Evolutionary conservation across 2,113 vertebrate genomes (phyloP), one percentile per base, ranked within the genome.

Genomic region (Probosciger aterrimus): DNA sequence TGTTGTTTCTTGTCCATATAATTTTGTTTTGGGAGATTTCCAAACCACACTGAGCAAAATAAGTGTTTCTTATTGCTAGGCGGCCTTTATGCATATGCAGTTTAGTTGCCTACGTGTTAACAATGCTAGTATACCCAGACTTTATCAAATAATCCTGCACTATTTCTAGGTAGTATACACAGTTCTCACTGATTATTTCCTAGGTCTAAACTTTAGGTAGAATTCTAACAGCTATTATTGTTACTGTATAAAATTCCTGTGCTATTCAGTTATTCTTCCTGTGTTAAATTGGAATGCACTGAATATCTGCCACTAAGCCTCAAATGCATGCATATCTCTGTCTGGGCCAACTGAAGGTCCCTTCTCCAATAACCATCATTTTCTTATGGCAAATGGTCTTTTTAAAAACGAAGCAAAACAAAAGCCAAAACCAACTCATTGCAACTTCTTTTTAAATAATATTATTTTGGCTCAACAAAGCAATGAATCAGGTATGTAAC

Each of bases 391-490:
- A 67, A 80, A 41, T 23, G 9, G 7, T 5, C 14, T 55, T 63
- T 67, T 25, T 35, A 69, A 28, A 46, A 64, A 19, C 3, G 24
- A 62, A 46, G 2, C 5, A 52, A 78, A 74, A 10, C 3, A 30
- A 10, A n/a, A 69, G 28, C 11, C 5, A 46, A 52, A 22, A 3
- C 2, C 2, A 41, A 4, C 2, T 64, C 17, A 0, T n/a, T 82
- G 13, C 4, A 53, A 7, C 5, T 33, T 71, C 1, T 37, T 67
- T 70, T 33, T 2, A 41, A 82, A 76, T 20, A 68, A n/a, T 37
- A 55, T 3, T 39, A n/a, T 62, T 68, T 79, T 71, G 9, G 27
- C 6, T 75, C 31, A 53, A 23, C 2, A 70, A 53, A 81, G 5
- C 17, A 62, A 19, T 47, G 18, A 53, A 6, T 65, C 23, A 53